Evolutionary conservation across 92 coral and sea anemone species (phyloP), one percentile per base, ranked within the genome.

Genomic region (Porites lobata): DNA sequence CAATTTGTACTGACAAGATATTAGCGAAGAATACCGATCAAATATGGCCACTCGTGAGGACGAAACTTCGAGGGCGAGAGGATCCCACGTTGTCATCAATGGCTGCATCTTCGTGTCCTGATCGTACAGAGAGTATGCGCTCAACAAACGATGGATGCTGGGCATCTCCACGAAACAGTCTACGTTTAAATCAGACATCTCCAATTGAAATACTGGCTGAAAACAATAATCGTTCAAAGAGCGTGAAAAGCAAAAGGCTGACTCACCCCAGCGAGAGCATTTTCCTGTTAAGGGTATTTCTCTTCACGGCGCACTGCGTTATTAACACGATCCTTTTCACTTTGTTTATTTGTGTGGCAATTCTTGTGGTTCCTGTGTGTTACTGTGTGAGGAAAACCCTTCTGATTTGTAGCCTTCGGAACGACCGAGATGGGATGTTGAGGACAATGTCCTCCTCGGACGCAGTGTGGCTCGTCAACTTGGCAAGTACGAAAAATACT

Each of bases 261-360:
- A 85, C 93, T 6, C 98, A 95, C 68, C 98, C 98, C 6, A 91
- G 95, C 13, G 98, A 95, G 11, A 88, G 93, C 2, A 78, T 85
- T 65, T 86, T 93, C 65, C 29, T 93, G 51, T 72, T 78, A 13
- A 88, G 83, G 80, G 77, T 93, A 64, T 47, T 89, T 38, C 77
- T 91, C 29, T 83, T 83, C 54, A 9, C 82, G 5, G 70, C 71
- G 64, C 75, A 43, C 56, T 91, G 90, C 58, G 77, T 93, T 13
- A 22, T 91, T n/a, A 92, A 93, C 80, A 66, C 68, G 5, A 69
- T 78, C 22, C 79, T 95, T 8, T 95, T 93, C 82, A 61, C 76
- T 22, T 75, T 95, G 32, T 91, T 89, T 84, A 50, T 91, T 7
- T 77, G 87, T 59, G 15, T 87, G 9, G 63, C 82, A 43, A n/a